A percentile compares a stretch with the other conserved stretches of the same genome.
Evolutionary conservation across 2,113 vertebrate species (phyloP).

Genomic region (Camelus bactrianus): DNA sequence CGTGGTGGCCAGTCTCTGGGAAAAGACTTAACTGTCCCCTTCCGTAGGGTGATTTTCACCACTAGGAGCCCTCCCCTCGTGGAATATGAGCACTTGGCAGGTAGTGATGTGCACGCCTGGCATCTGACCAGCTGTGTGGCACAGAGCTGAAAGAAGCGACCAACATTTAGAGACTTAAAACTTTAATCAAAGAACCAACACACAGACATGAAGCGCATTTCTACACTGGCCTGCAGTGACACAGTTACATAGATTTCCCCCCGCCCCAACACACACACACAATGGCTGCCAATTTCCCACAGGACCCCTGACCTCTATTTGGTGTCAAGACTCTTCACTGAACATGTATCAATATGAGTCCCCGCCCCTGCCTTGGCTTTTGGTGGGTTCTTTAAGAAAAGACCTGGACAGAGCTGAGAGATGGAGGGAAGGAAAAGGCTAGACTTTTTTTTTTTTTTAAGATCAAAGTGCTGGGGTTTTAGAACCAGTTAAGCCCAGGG

Average conservation of each 20-base stretch:
- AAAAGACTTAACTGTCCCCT: neutral
- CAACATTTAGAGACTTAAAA: neutral
- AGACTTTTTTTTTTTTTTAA: neutral
- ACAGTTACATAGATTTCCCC: neutral
- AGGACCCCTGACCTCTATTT: neutral
- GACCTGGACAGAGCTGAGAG: neutral
- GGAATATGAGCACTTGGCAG: neutral
- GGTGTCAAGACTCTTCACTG: neutral
- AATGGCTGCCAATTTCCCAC: neutral
- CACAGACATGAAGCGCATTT: neutral
- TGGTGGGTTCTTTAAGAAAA: neutral
- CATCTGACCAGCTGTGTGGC: neutral
- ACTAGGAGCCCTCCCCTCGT: neutral
- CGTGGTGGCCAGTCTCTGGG: neutral
- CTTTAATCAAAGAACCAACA: conserved; percentile 63
- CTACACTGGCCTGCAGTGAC: neutral
- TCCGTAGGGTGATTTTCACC: neutral
- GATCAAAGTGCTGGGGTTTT: neutral
- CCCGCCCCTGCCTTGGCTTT: neutral
- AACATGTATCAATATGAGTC: neutral
- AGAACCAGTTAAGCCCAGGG: neutral
- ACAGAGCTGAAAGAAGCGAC: neutral
- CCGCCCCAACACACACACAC: accelerated
- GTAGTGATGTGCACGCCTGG: neutral
- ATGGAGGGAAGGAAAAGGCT: neutral